Percentiles rank a stretch among this genome's conserved stretches.
Conservation (phyloP, 2,113 vertebrate species). For the Calonectris borealis region DNA sequence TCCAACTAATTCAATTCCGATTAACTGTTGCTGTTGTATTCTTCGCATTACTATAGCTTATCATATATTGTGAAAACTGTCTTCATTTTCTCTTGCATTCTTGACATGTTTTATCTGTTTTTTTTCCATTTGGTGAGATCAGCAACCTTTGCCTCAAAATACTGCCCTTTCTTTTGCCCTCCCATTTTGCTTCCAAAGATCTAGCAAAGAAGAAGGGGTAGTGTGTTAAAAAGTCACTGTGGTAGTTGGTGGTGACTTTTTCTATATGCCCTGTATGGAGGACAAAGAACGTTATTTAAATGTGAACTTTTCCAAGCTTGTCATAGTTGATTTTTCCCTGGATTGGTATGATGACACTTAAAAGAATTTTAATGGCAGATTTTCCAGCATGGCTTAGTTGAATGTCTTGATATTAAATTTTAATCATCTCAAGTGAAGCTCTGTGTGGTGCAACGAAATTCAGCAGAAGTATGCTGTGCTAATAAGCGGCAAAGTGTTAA, state of each 20-base stretch:
- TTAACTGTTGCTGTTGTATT: neutral
- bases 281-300: conserved; percentile 31
- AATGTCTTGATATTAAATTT: neutral
- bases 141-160: neutral
- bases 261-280: neutral
- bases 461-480: neutral
- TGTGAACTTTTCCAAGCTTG: conserved; percentile 20
- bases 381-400: neutral
- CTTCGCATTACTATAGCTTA: neutral
- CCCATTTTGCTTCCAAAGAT: neutral
- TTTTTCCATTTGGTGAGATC: neutral
- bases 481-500: conserved; percentile 23
- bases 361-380: conserved; percentile 26
- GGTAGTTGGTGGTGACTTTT: conserved; percentile 10
- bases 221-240: neutral
- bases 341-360: conserved; percentile 38
- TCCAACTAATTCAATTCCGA: neutral
- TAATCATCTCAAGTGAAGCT: conserved; percentile 21
- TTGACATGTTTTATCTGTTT: neutral
- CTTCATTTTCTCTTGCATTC: neutral
- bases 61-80: neutral
- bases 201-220: neutral
- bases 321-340: conserved; percentile 6
- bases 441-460: neutral
- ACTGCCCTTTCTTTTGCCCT: neutral